Percentiles rank a stretch among this genome's conserved stretches.
Evolutionary conservation across 1,140 invertebrate species (phyloP).

Genomic region (Drosophila leontia): DNA sequence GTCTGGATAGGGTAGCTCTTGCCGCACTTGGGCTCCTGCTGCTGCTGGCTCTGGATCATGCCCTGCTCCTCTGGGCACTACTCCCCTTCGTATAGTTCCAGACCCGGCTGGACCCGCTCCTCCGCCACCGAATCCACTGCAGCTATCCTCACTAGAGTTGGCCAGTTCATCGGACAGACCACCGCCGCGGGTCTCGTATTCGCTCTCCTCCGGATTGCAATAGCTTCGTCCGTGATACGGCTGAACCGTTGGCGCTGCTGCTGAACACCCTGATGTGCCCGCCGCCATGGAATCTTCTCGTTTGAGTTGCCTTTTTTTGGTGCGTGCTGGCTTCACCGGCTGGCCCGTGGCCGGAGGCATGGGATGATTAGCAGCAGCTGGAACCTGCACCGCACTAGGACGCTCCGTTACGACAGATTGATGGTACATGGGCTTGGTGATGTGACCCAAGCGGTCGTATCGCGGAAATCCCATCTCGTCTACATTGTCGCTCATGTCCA

Average conservation of each 20-base stretch:
- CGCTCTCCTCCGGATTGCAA: slow-evolving; percentile 81
- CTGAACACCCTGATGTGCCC: slow-evolving; percentile 27
- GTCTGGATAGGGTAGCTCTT: slow-evolving; percentile 80
- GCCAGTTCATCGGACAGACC: slow-evolving; percentile 81
- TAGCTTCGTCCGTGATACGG: slow-evolving; percentile 75
- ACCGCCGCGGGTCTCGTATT: slow-evolving; percentile 69
- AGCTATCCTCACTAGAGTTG: slow-evolving; percentile 83
- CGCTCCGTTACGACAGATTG: slow-evolving; percentile 45
- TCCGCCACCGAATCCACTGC: slow-evolving; percentile 50
- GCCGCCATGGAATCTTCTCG: slow-evolving; percentile 77
- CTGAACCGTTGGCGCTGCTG: slow-evolving; percentile 20
- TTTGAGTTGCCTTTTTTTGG: slow-evolving; percentile 78
- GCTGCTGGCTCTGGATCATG: neutral
- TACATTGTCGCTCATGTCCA: slow-evolving; percentile 87
- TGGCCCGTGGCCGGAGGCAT: slow-evolving; percentile 76
- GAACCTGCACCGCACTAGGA: slow-evolving; percentile 18
- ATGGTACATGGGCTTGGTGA: slow-evolving; percentile 83
- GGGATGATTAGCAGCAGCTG: slow-evolving; percentile 75
- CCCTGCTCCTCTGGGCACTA: slow-evolving; percentile 10
- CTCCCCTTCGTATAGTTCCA: slow-evolving; percentile 66
- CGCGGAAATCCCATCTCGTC: slow-evolving; percentile 88
- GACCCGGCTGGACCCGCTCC: slow-evolving; percentile 33
- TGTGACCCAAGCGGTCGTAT: slow-evolving; percentile 87
- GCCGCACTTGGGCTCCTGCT: slow-evolving; percentile 15
- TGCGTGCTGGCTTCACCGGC: slow-evolving; percentile 81